These are phyloP conservation scores for Melanotaenia nigrans DNA, from an alignment of 2,797 vertebrate genomes.

Conservation along the genomic window DNA sequence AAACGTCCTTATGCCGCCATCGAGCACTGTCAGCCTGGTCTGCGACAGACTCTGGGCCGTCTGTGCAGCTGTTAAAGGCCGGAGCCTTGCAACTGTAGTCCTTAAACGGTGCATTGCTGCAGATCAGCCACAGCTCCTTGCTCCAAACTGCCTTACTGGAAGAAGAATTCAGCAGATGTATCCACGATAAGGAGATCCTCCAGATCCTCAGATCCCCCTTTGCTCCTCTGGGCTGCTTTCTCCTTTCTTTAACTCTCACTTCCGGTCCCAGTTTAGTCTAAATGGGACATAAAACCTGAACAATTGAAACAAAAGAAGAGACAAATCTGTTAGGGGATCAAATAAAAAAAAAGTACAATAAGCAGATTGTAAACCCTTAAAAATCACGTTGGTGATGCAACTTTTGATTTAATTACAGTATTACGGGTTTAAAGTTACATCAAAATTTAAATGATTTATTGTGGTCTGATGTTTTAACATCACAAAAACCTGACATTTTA, in stretches of 20 bases:
- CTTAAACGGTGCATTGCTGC: constrained; percentile 91
- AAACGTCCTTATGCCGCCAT: constrained; percentile 83
- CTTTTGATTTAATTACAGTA: too few relatives aligned
- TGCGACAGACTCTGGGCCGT: constrained; percentile 80
- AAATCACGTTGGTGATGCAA: too few relatives aligned
- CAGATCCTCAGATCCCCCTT: neutral
- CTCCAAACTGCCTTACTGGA: constrained; percentile 5
- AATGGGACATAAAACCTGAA: neutral
- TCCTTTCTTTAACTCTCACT: neutral
- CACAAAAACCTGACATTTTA: too few relatives aligned
- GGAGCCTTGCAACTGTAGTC: constrained; percentile 89
- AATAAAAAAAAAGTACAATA: too few relatives aligned
- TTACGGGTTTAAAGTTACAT: too few relatives aligned
- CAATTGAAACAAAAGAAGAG: too few relatives aligned
- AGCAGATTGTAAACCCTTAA: too few relatives aligned
- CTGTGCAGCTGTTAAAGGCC: constrained; percentile 86
- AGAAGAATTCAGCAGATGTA: constrained; percentile 5
- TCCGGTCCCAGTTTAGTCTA: constrained; percentile 8
- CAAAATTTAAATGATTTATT: too few relatives aligned
- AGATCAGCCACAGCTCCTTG: constrained; percentile 46
- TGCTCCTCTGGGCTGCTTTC: neutral
- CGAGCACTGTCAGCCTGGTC: constrained; percentile 56
- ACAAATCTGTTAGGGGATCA: too few relatives aligned
- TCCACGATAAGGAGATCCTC: neutral
- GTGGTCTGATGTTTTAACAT: too few relatives aligned